Base-by-base conservation (phyloP, 2,113 vertebrate genomes). In the Pteruthius melanotis region DNA sequence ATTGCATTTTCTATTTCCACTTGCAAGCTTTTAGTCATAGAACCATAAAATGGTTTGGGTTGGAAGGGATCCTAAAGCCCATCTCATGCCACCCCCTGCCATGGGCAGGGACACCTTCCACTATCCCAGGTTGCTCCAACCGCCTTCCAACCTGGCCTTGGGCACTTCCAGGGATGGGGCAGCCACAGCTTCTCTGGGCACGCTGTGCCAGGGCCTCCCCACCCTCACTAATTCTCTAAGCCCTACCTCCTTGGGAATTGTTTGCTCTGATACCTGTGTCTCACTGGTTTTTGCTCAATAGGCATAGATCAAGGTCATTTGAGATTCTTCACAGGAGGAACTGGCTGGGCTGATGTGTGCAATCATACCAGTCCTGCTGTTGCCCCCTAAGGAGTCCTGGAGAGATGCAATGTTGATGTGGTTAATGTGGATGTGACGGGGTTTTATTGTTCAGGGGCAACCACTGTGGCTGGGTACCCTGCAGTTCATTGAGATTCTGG, bases 301-400 rank as follows among this genome's bases (percentile, higher is more conserved):
- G 30, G 97, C 96, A 1, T 95, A 98, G 26, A 97, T 95, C 83
- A 98, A 77, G 12, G 97, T 98, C n/a, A 69, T 97, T 49, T 80
- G 39, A 2, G 97, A 98, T 74, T 98, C 98, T 83, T 98, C 97
- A 26, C 95, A 98, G 59, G 87, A 95, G 14, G 70, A 93, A 30
- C 95, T 97, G 89, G 96, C 98, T 0, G 97, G 97, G 94, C 97
- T 98, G 96, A 98, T 87, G 35, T 97, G 97, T 14, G 96, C 97
- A 1, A 97, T 97, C 97, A 97, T 97, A 52, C 97, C 93, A 0
- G 97, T 97, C 26, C 94, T 95, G 90, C 98, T 98, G 93, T 98
- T 98, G 31, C 95, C 96, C 18, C 97, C 97, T 65, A 97, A 85
- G 3, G 96, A 97, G 15, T 97, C 98, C 98, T 97, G 57, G 17